Evolutionary conservation across 2,888 invertebrate genomes (phyloP), one percentile per base, ranked within the genome.

Genomic region (Andrena dorsata): DNA sequence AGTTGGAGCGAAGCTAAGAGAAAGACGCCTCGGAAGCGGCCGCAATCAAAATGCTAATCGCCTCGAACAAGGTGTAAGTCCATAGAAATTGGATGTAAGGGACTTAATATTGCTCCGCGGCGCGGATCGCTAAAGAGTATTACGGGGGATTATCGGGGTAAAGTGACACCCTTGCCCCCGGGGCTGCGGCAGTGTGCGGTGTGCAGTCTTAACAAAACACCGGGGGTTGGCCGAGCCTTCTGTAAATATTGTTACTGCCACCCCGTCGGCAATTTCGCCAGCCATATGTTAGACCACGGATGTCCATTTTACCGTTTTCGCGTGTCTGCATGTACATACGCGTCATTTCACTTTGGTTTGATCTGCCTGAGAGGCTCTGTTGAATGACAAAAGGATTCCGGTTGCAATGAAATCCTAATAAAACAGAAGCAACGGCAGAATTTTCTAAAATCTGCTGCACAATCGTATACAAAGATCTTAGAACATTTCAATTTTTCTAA

Each of bases 221-320:
- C 86, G 85, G 90, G 92, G 92, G 91, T 88, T 89, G 90, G 87
- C 84, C 61, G 82, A 86, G 88, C 89, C 92, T 93, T 93, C 90
- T 86, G 93, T 94, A 94, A 94, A 94, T 94, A 94, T 94, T 94
- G 92, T 94, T 94, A 93, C 93, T 92, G 84, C 88, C 90, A 87
- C 90, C 93, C 92, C 88, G 90, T 87, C 89, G 89, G 92, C 93
- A 93, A 93, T 93, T 93, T 92, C 83, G 89, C 80, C 77, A 76
- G 91, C 94, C 94, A 94, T 94, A 94, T 94, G 94, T 92, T 92
- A 90, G 86, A 65, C 82, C 75, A 72, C 77, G 84, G 90, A 85
- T 91, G 90, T 88, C 86, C 90, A 92, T 92, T 92, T 92, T 88
- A 80, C 80, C 84, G 84, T 81, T 75, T 80, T 76, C 80, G 77